Base-by-base conservation (phyloP, 2,797 vertebrate species). In the Brachyrhaphis roseni region DNA sequence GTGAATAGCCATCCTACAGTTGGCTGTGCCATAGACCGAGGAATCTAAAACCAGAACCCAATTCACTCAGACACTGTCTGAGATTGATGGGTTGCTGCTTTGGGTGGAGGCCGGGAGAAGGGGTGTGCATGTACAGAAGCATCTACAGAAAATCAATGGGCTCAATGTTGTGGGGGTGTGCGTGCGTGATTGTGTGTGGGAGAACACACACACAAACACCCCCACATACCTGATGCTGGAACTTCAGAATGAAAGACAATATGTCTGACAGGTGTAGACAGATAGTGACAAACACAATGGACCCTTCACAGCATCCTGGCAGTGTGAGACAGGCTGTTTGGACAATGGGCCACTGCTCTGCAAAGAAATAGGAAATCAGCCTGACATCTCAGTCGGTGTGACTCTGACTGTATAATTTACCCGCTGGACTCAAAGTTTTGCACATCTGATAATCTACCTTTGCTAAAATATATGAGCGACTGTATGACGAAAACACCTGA, bases 271-370 rank as follows among this genome's bases (percentile, higher is more conserved):
- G 80, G 83, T 88, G 83, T 57, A 77, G 90, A 89, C 87, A 90
- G 72, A 74, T 84, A 72, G 83, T 89, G 92, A 90, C 88, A 91
- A 88, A 91, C 80, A 86, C 84, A 90, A 82, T 78, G 74, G 83
- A 83, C 72, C 74, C 89, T 83, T 88, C 81, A 55, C 86, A 86
- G 57, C 64, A 75, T 81, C 74, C 74, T 82, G 82, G 49, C 75
- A 66, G 78, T 78, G 72, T 77, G 85, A 85, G 87, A 88, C 62
- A 59, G 83, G 80, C 68, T 79, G 84, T 88, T 81, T 88, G 86
- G 83, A 76, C 77, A 76, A 70, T 51, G 34, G 74, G 84, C 72
- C 55, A 20, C 71, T 39, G 74, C 72, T 78, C 13, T 12, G 80
- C 34, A 68, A 71, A 82, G 47, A 49, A 81, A 76, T 39, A 26